A percentile compares a stretch with the other conserved stretches of the same genome.
These are phyloP conservation scores for Eospalax fontanierii DNA, from an alignment of 2,797 vertebrate species.

Conservation along the genomic window DNA sequence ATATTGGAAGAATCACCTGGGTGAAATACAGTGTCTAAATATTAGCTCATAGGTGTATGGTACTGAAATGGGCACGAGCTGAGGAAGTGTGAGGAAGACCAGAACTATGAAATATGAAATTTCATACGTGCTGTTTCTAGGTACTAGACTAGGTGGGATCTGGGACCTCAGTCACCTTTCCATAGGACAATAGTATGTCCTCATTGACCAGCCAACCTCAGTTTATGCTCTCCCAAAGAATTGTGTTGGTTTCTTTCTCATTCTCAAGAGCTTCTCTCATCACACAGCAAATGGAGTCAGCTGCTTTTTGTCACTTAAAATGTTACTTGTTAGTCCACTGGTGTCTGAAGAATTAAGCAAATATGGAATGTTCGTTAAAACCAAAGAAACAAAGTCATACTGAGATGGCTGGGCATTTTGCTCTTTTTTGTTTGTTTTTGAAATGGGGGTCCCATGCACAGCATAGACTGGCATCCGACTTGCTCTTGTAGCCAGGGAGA, in stretches of 20 bases:
- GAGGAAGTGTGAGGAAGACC: not conserved
- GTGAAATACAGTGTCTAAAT: slow-evolving; percentile 44
- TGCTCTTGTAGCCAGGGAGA: not conserved
- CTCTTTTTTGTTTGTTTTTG: not conserved
- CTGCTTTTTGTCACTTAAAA: not conserved
- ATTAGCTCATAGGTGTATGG: not conserved
- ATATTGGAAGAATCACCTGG: slow-evolving; percentile 26
- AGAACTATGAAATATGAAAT: slow-evolving; percentile 7
- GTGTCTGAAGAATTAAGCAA: not conserved
- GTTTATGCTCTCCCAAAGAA: not conserved
- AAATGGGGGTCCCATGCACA: not conserved
- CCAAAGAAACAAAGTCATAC: not conserved
- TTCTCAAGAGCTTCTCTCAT: not conserved
- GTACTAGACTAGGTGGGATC: not conserved
- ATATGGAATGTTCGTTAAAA: not conserved
- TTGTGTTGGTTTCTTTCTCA: not conserved
- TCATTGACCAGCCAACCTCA: not conserved
- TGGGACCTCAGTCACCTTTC: not conserved
- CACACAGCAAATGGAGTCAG: not conserved
- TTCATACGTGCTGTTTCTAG: not conserved
- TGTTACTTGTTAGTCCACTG: not conserved
- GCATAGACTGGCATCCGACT: not conserved
- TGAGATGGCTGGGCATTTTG: not conserved
- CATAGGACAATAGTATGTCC: accelerated
- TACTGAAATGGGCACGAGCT: not conserved